Percentiles rank a stretch among this genome's conserved stretches.
Conservation (phyloP, 1,140 invertebrate species). For the Orchesella cincta region DNA sequence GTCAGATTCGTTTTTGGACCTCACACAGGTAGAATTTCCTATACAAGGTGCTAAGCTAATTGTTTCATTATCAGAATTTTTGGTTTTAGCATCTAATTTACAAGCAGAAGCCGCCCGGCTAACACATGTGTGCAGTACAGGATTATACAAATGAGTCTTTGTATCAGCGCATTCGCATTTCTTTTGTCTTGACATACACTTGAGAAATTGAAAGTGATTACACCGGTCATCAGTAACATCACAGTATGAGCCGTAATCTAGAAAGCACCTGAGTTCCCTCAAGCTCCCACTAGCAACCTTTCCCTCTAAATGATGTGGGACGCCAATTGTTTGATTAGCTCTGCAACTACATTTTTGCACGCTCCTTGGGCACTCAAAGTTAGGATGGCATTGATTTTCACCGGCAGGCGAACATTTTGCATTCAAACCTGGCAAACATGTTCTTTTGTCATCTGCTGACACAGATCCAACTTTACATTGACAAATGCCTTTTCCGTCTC, state of each 20-base stretch:
- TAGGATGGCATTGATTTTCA: not conserved
- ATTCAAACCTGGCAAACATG: not conserved
- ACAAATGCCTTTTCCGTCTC: slow-evolving; percentile 6
- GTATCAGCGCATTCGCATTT: slow-evolving; percentile 1
- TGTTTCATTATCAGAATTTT: slow-evolving; percentile 2
- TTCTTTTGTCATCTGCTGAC: not conserved
- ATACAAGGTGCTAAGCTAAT: not conserved
- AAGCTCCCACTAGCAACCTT: not conserved
- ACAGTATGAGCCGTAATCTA: slow-evolving; percentile 3
- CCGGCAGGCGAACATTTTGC: not conserved
- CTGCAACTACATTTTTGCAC: not conserved
- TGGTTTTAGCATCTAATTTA: not conserved
- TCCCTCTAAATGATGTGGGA: not conserved
- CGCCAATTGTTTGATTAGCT: not conserved
- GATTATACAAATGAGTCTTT: not conserved
- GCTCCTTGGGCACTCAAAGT: not conserved
- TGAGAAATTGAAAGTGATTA: slow-evolving; percentile 22
- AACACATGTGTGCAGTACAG: not conserved
- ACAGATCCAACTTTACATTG: not conserved
- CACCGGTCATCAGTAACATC: not conserved
- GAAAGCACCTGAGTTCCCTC: not conserved
- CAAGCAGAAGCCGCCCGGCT: not conserved
- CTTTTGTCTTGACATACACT: not conserved
- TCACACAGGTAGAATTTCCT: slow-evolving; percentile 5
- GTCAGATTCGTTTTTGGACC: not conserved